Percentiles rank a stretch among this genome's conserved stretches.
Conservation (phyloP, 2,797 vertebrate species). For the Phyllotis vaccarum region DNA sequence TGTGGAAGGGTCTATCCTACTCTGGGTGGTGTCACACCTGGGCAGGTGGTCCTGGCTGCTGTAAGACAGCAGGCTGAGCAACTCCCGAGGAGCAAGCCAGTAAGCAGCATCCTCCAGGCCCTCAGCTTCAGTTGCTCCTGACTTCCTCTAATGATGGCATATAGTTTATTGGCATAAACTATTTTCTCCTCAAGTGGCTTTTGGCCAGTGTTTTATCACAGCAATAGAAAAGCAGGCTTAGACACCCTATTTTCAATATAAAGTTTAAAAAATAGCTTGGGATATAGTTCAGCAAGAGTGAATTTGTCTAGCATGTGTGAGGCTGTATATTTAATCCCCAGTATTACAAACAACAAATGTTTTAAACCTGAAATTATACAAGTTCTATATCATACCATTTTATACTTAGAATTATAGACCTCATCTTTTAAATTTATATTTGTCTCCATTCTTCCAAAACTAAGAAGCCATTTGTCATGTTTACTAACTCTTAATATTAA, state of each 20-base stretch:
- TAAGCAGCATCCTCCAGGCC: background rate
- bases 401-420: background rate
- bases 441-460: conserved; percentile 9
- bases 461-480: background rate
- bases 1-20: background rate
- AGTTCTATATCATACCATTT: conserved; percentile 17
- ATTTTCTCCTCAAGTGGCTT: background rate
- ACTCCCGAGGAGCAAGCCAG: background rate
- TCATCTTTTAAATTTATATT: background rate
- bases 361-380: conserved; percentile 5
- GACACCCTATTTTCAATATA: background rate
- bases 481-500: conserved; percentile 10
- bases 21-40: background rate
- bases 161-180: background rate
- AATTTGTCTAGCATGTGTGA: background rate
- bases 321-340: background rate
- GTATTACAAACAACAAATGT: background rate
- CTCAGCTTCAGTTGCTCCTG: background rate
- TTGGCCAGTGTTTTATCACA: background rate
- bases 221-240: background rate
- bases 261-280: background rate
- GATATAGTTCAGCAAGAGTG: background rate
- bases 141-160: background rate
- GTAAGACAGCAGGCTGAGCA: background rate
- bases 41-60: background rate